Evolutionary conservation across 2,113 vertebrate species (phyloP), one percentile per base, ranked within the genome.

Genomic region (Nipponia nippon): DNA sequence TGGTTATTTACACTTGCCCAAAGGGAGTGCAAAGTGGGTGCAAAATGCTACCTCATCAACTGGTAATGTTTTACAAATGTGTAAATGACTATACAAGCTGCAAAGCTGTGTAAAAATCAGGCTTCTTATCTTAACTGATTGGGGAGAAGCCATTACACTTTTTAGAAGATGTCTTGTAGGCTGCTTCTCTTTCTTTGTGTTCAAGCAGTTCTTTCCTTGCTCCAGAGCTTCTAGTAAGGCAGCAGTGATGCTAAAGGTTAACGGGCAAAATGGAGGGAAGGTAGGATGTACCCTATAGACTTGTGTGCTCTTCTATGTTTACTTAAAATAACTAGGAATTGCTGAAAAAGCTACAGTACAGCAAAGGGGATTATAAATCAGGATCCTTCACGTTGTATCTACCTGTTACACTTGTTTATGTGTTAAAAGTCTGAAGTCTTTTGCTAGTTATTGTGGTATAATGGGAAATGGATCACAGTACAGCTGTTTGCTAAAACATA

Each of bases 321-420:
- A 13, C 10, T 46, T 49, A 38, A 78, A 88, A 34, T 36, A 62
- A 19, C 1, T 3, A 27, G 20, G 3, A 77, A n/a, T 47, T 84
- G 16, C 38, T 86, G 9, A 19, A 42, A 63, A 61, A 9, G 5
- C 44, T 63, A 15, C 4, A 17, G 16, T 65, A 16, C 1, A 10
- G 30, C 2, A 8, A 82, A 25, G 5, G 5, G 8, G 3, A 9
- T 65, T 49, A 19, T 27, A 50, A 67, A 56, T 15, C 4, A 16
- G 13, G 10, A 16, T 67, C 17, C 10, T 85, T 79, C 9, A 22
- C 0, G 0, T 6, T 46, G 4, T 32, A 20, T 30, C 11, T 82
- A 18, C 0, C 0, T 29, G 18, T 70, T 66, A 13, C 0, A 0
- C 14, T 69, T 55, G 12, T 77, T 53, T 62, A 20, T 49, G 32